Evolutionary conservation across 2,113 vertebrate genomes (phyloP).

Genomic region (Psophia crepitans): DNA sequence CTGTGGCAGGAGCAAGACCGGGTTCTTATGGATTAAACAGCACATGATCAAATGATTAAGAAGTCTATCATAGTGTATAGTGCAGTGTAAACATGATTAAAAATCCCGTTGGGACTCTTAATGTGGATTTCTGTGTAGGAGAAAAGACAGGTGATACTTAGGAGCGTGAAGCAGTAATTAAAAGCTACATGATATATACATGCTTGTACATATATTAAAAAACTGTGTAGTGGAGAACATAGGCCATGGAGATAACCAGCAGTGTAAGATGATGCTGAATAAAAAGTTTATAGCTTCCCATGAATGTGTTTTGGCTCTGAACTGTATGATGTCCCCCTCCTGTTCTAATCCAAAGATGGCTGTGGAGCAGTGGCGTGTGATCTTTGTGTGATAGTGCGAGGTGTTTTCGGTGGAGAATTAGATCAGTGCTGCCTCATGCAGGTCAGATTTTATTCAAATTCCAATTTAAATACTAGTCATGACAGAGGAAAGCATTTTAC

Average conservation of each 20-base stretch:
- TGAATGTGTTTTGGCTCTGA: background rate
- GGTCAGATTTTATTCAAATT: background rate
- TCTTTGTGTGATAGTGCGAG: accelerated
- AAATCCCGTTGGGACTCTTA: background rate
- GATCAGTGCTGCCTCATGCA: background rate
- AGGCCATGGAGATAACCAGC: background rate
- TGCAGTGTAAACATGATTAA: background rate
- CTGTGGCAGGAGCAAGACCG: background rate
- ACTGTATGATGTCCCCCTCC: background rate
- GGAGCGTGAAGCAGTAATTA: background rate
- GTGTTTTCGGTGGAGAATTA: background rate
- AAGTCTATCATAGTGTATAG: background rate
- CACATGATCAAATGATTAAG: background rate
- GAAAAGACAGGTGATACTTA: background rate
- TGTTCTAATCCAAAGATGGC: background rate
- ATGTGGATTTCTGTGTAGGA: background rate
- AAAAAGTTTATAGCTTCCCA: background rate
- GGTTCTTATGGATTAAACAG: background rate
- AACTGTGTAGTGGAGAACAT: background rate
- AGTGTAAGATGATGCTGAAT: background rate
- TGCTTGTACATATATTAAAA: background rate
- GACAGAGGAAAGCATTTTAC: background rate
- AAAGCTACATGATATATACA: background rate
- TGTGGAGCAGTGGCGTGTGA: background rate
- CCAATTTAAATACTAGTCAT: background rate